Conservation (phyloP, 1,140 invertebrate species). For the Mycetomoellerius zeteki region DNA sequence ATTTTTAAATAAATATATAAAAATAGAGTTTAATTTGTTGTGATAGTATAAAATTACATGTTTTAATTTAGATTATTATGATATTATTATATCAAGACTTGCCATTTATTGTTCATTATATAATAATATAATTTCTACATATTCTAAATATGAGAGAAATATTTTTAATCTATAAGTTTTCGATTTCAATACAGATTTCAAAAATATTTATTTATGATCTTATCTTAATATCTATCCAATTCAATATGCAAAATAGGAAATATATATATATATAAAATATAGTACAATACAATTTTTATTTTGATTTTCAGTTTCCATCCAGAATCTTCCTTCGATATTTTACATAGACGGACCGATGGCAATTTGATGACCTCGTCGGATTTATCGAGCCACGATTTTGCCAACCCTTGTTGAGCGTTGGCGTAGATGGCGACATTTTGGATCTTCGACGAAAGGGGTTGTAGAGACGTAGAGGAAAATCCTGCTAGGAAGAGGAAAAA, state of each 20-base stretch:
- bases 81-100: neutral
- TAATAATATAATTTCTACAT: conserved; percentile 9
- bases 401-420: conserved; percentile 26
- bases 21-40: too few relatives aligned
- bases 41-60: neutral
- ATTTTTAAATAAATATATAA: too few relatives aligned
- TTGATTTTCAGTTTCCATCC: neutral
- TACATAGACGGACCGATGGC: neutral
- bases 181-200: neutral
- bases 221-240: neutral
- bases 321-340: conserved; percentile 12
- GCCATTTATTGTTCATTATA: neutral
- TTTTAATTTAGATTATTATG: neutral
- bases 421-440: neutral
- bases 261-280: neutral
- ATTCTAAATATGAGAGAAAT: neutral
- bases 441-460: conserved; percentile 22
- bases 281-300: neutral
- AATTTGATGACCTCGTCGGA: conserved; percentile 10
- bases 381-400: conserved; percentile 18
- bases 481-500: neutral
- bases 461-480: conserved; percentile 25
- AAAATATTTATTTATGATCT: neutral
- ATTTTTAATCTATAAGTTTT: conserved; percentile 5
- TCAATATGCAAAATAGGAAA: neutral